A percentile compares a stretch with the other conserved stretches of the same genome.
These are phyloP conservation scores for Homalodisca vitripennis DNA, from an alignment of 1,140 invertebrate species.

Conservation along the genomic window DNA sequence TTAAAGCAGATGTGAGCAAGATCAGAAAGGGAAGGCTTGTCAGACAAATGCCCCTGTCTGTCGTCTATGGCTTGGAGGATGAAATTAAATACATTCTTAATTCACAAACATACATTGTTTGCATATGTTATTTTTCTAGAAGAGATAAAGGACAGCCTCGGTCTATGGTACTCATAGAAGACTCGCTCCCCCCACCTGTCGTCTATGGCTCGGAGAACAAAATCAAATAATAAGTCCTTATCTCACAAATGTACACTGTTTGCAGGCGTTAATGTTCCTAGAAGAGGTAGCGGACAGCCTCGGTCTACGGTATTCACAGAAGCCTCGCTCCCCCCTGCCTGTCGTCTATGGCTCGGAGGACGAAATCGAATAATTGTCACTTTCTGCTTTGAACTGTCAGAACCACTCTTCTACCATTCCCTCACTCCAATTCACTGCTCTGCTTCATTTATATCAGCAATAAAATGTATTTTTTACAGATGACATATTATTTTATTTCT, in stretches of 20 bases:
- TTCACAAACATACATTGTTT: no score
- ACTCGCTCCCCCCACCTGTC: slow-evolving; percentile 20
- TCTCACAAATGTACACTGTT: no score
- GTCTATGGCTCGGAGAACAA: slow-evolving; percentile 37
- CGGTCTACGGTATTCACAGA: slow-evolving; percentile 67
- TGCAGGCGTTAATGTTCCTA: slow-evolving; percentile 64
- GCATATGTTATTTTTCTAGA: slow-evolving; percentile 68
- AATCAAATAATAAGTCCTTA: slow-evolving; percentile 30
- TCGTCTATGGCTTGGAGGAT: slow-evolving; percentile 36
- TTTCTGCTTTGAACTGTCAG: not conserved
- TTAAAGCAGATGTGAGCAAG: no score
- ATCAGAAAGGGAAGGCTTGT: no score
- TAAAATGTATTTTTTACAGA: slow-evolving; percentile 23
- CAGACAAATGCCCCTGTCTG: no score
- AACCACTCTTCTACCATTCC: slow-evolving; percentile 13
- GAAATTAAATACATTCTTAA: slow-evolving; percentile 35
- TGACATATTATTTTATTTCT: no score
- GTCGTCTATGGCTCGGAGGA: slow-evolving; percentile 38
- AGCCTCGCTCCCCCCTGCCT: slow-evolving; percentile 11
- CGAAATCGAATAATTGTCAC: slow-evolving; percentile 32
- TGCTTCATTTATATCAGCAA: slow-evolving; percentile 14
- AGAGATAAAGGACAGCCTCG: slow-evolving; percentile 65
- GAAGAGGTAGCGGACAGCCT: slow-evolving; percentile 67
- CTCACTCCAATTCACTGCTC: not conserved
- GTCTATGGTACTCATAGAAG: slow-evolving; percentile 65